A percentile compares a stretch with the other conserved stretches of the same genome.
Evolutionary conservation across 2,113 vertebrate species (phyloP).

Genomic region (Ciconia maguari): DNA sequence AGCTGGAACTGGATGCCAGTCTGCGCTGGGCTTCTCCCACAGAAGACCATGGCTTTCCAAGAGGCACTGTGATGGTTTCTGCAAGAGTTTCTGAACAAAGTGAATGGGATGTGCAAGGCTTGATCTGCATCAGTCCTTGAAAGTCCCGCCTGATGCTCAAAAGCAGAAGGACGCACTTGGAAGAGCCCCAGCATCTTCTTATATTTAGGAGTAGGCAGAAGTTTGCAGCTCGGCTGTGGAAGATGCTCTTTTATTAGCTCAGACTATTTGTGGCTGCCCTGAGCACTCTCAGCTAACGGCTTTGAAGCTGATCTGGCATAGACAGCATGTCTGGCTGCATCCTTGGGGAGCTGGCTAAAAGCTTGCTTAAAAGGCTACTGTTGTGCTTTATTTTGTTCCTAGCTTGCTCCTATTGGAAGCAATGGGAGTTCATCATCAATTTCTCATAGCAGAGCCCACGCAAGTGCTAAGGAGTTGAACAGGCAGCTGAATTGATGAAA

Average conservation of each 20-base stretch:
- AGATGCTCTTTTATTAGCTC: constrained; percentile 25
- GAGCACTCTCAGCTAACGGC: not conserved
- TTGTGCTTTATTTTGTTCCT: not conserved
- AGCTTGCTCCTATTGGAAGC: not conserved
- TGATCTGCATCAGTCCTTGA: not conserved
- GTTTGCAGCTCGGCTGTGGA: not conserved
- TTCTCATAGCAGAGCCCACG: not conserved
- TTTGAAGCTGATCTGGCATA: constrained; percentile 21
- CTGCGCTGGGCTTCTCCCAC: not conserved
- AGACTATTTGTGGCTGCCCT: constrained; percentile 15
- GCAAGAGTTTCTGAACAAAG: not conserved
- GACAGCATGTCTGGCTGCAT: constrained; percentile 1
- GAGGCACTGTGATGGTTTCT: not conserved
- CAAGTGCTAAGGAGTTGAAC: not conserved
- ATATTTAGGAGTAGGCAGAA: not conserved
- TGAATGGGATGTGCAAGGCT: not conserved
- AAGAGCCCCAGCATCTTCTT: not conserved
- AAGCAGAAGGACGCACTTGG: not conserved
- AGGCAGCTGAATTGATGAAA: not conserved
- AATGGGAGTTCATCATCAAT: not conserved
- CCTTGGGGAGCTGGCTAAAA: constrained; percentile 11
- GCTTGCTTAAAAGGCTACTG: constrained; percentile 1
- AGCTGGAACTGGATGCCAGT: not conserved
- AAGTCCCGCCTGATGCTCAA: not conserved
- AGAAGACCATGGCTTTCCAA: not conserved